phyloP scores from a whole-genome alignment of 2,113 vertebrate genomes.

The Cromileptes altivelis region DNA sequence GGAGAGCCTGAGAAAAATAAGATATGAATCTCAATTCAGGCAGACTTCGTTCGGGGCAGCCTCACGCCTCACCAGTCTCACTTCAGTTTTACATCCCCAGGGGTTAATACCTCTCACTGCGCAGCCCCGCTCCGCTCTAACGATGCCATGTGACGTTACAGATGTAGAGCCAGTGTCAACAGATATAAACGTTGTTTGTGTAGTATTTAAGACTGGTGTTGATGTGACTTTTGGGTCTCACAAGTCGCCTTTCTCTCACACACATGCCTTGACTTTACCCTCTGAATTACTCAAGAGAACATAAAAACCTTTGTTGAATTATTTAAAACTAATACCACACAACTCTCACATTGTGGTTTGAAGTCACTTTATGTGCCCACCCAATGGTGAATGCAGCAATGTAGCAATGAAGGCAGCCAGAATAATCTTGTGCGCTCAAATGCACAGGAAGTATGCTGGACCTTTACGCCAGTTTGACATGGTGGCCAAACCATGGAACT shows the following conservation, averaged over 20 bases:
- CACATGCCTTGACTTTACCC: background rate
- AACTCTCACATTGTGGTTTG: conserved; percentile 11
- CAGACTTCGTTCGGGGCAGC: conserved; percentile 51
- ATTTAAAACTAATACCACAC: background rate
- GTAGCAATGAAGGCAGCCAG: background rate
- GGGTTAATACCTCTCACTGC: conserved; percentile 70
- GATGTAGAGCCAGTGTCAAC: conserved; percentile 48
- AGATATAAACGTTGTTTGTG: conserved; percentile 60
- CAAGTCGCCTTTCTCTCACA: background rate
- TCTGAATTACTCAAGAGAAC: background rate
- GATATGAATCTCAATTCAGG: conserved; percentile 63
- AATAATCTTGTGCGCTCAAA: background rate
- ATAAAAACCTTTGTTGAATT: background rate
- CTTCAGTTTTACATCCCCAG: conserved; percentile 68
- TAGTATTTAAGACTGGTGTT: conserved; percentile 25
- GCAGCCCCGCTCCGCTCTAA: conserved; percentile 52
- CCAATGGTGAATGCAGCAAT: background rate
- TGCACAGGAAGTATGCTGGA: background rate
- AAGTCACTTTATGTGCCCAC: background rate
- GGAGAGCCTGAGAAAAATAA: conserved; percentile 58
- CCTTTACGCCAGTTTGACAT: too few species aligned
- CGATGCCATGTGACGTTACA: conserved; percentile 51
- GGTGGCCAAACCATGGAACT: too few species aligned
- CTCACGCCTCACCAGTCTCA: conserved; percentile 64
- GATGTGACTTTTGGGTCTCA: conserved; percentile 34